These are phyloP conservation scores for Leucozona laternaria DNA, from an alignment of 2,888 invertebrate genomes.

Conservation along the genomic window DNA sequence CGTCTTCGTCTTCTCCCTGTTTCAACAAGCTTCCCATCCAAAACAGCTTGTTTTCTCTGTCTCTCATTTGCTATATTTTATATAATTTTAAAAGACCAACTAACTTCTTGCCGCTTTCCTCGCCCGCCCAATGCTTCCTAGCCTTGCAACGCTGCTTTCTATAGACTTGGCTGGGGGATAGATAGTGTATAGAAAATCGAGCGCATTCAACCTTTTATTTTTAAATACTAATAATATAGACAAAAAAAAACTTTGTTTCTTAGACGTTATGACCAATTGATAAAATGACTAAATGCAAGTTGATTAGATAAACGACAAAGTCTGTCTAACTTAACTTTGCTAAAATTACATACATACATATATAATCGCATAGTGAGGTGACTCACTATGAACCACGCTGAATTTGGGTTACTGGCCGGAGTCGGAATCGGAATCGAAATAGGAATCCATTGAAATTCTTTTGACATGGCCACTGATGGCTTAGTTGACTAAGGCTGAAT, in stretches of 20 bases:
- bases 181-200: conserved; percentile 53
- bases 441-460: conserved; percentile 30
- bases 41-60: conserved; percentile 68
- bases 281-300: conserved; percentile 36
- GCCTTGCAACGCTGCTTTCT: conserved; percentile 33
- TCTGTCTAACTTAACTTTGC: conserved; percentile 1
- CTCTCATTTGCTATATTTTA: conserved; percentile 59
- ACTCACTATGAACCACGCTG: conserved; percentile 54
- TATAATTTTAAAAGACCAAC: conserved; percentile 65
- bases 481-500: conserved; percentile 43
- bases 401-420: conserved; percentile 51
- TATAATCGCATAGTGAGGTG: conserved; percentile 13
- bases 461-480: conserved; percentile 12
- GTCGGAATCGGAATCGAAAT: conserved; percentile 26
- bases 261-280: conserved; percentile 39
- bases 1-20: conserved; percentile 60
- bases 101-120: conserved; percentile 58
- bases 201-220: conserved; percentile 69
- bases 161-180: conserved; percentile 43
- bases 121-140: conserved; percentile 12
- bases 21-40: conserved; percentile 70
- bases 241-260: not conserved
- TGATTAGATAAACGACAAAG: conserved; percentile 14
- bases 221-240: not conserved
- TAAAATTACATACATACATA: no score